phyloP scores from a whole-genome alignment of 1,140 invertebrate species.

The Bombus breviceps region DNA sequence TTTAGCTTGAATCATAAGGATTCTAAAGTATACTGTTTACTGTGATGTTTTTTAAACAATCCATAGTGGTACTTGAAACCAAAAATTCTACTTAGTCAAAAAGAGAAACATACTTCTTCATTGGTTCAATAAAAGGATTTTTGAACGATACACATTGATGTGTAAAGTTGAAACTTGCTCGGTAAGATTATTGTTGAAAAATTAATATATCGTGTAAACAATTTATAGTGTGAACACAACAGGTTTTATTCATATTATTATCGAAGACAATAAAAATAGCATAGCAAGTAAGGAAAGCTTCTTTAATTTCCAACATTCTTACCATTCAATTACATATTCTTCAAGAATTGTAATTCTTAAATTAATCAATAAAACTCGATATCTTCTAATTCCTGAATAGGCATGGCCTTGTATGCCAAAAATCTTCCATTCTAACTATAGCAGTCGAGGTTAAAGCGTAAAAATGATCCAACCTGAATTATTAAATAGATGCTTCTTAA shows the following conservation, averaged over 20 bases:
- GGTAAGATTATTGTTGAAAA: background rate
- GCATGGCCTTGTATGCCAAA: background rate
- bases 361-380: background rate
- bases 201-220: too few relatives aligned
- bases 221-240: too few relatives aligned
- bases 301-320: too few relatives aligned
- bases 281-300: too few relatives aligned
- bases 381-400: background rate
- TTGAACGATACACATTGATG: background rate
- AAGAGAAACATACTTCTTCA: background rate
- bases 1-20: background rate
- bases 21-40: background rate
- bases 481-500: constrained; percentile 29
- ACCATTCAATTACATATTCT: too few relatives aligned
- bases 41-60: background rate
- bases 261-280: too few relatives aligned
- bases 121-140: background rate
- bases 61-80: background rate
- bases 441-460: background rate
- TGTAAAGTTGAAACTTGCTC: background rate
- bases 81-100: background rate
- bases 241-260: too few relatives aligned
- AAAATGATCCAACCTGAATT: constrained; percentile 7
- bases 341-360: background rate
- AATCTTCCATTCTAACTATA: background rate